Conservation (phyloP, 2,797 vertebrate species). For the Ispidina picta region DNA sequence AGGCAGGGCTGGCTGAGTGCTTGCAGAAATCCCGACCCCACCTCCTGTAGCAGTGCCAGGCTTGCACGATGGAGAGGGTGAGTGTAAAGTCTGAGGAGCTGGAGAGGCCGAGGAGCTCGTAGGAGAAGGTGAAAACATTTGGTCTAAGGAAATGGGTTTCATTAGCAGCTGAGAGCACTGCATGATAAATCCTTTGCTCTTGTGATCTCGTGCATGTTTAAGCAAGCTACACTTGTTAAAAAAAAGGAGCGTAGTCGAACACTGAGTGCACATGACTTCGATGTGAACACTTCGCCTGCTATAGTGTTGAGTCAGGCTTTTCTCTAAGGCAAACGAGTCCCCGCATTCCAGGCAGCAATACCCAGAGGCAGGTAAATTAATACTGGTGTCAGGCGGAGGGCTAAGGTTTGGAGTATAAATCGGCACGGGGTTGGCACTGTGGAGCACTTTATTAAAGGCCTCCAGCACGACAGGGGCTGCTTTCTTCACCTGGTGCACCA, state of each 20-base stretch:
- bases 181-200: conserved; percentile 91
- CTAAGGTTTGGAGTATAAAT: conserved; percentile 91
- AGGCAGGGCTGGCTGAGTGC: conserved; percentile 85
- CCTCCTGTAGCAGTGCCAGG: conserved; percentile 8
- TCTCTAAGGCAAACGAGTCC: conserved; percentile 92
- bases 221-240: conserved; percentile 96
- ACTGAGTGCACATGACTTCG: conserved; percentile 93
- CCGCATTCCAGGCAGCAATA: conserved; percentile 95
- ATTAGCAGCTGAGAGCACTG: conserved; percentile 96
- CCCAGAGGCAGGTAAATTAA: conserved; percentile 88
- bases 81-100: conserved; percentile 39
- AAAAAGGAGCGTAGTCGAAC: conserved; percentile 90
- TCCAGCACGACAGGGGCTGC: conserved; percentile 83
- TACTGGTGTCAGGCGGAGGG: conserved; percentile 87
- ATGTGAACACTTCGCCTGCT: conserved; percentile 92
- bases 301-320: conserved; percentile 91
- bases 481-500: conserved; percentile 94
- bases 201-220: conserved; percentile 93
- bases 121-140: conserved; percentile 87
- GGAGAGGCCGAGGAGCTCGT: conserved; percentile 41
- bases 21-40: conserved; percentile 27
- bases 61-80: conserved; percentile 47
- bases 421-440: conserved; percentile 90
- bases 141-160: conserved; percentile 90
- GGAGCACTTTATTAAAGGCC: conserved; percentile 89